Evolutionary conservation across 2,888 invertebrate genomes (phyloP).

Genomic region (Vannuccia rotundouncinata): DNA sequence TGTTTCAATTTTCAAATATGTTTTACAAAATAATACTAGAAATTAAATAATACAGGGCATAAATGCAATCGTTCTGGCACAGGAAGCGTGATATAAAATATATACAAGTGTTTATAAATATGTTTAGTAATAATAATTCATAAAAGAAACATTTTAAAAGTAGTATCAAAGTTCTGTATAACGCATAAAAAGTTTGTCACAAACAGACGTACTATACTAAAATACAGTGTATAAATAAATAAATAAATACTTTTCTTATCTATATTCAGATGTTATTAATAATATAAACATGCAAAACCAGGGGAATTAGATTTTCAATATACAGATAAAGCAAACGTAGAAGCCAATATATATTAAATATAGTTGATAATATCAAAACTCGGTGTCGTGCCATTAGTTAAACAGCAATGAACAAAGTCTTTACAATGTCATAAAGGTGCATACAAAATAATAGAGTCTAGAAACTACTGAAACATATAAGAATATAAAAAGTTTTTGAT

Average conservation of each 20-base stretch:
- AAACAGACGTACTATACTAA: background rate
- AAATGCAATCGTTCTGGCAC: background rate
- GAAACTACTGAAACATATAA: background rate
- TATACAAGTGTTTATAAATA: background rate
- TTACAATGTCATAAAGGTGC: background rate
- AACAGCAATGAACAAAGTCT: background rate
- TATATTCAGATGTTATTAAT: background rate
- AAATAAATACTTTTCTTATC: background rate
- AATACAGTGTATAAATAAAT: background rate
- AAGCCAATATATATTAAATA: background rate
- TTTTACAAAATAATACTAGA: background rate
- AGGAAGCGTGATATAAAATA: background rate
- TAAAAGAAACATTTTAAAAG: background rate
- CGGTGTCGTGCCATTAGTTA: background rate
- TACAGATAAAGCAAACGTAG: background rate
- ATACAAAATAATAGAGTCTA: background rate
- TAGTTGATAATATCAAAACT: slow-evolving; percentile 13
- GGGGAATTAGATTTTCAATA: background rate
- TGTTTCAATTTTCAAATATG: background rate
- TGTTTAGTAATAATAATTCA: background rate
- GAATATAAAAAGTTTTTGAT: background rate
- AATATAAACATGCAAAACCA: background rate
- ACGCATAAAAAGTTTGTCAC: background rate
- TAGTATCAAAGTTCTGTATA: slow-evolving; percentile 14
- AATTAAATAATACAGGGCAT: background rate